Base-by-base conservation (phyloP, 2,113 vertebrate species). In the Arizona elegans region DNA sequence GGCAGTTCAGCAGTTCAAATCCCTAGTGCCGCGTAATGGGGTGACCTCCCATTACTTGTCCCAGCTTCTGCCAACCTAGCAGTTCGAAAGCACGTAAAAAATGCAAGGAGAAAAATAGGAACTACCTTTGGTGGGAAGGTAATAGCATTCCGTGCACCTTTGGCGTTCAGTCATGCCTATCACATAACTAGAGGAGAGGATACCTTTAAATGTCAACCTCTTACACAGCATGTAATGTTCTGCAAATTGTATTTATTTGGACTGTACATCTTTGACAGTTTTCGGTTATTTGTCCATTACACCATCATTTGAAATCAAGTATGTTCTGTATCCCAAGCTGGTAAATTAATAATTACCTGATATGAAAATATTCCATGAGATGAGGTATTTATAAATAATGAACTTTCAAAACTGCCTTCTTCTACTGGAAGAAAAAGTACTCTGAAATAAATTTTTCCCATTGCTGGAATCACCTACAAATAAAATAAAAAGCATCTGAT, bases 341-440 rank as follows among this genome's bases (percentile, higher is more conserved):
- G 92, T 90, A 50, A 94, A 96, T 92, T 19, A n/a, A 88, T 1
- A 95, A 62, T 97, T 94, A 98, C 98, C 96, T 98, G 99, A 97
- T 99, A 99, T 90, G 98, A 98, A 96, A 99, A 97, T 93, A 99
- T 95, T 96, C 99, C 99, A 85, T 99, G 98, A 94, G 98, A 98
- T 86, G 99, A 99, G 96, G 99, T 99, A 98, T 99, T 99, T 98
- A 99, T 99, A 99, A 99, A 99, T 99, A 99, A 98, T 93, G 98
- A 99, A 96, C 98, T 99, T 98, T 99, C 99, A 97, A 99, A 97
- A 97, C 95, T 99, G 97, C 99, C 99, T 97, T 99, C 98, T 97
- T 99, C 98, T 56, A 97, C 98, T 88, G 99, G 99, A 96, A 99
- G 98, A 97, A 99, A 99, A 97, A 99, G 98, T 93, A 99, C 98